phyloP scores from a whole-genome alignment of 2,797 vertebrate genomes.

The Sternarchorhynchus goeldii region DNA sequence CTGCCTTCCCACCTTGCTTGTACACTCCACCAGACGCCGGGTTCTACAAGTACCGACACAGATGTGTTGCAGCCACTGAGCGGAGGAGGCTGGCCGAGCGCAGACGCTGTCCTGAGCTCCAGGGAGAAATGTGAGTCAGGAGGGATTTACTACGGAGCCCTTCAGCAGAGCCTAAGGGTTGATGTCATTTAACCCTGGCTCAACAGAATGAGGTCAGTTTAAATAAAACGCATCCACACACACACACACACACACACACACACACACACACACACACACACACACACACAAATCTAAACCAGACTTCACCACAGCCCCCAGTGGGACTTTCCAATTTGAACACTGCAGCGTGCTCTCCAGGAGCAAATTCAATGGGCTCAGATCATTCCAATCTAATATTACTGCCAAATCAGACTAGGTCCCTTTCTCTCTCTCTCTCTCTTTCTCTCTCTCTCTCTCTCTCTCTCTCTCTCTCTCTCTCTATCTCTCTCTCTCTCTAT shows the following conservation, averaged over 20 bases:
- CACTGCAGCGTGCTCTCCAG: conserved; percentile 29
- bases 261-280: conserved; percentile 59
- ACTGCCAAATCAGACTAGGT: conserved; percentile 21
- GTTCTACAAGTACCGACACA: conserved; percentile 4
- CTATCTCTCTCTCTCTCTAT: neutral
- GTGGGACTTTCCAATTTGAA: conserved; percentile 41
- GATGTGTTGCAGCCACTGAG: neutral
- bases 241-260: conserved; percentile 55
- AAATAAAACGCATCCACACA: conserved; percentile 67
- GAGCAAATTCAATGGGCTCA: conserved; percentile 33
- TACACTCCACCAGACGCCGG: neutral
- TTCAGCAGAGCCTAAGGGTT: conserved; percentile 40
- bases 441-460: neutral
- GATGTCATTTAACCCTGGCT: conserved; percentile 64
- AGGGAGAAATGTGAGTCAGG: conserved; percentile 32
- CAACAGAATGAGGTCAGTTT: conserved; percentile 68
- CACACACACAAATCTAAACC: conserved; percentile 38
- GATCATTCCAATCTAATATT: conserved; percentile 38
- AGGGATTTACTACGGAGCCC: conserved; percentile 34
- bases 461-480: neutral
- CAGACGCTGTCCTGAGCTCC: neutral
- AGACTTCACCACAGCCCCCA: conserved; percentile 46
- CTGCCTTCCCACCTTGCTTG: conserved; percentile 3
- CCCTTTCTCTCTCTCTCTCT: conserved; percentile 24
- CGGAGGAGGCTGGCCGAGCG: neutral